A percentile compares a stretch with the other conserved stretches of the same genome.
Conservation (phyloP, 2,888 invertebrate genomes). For the Crioceris asparagi region DNA sequence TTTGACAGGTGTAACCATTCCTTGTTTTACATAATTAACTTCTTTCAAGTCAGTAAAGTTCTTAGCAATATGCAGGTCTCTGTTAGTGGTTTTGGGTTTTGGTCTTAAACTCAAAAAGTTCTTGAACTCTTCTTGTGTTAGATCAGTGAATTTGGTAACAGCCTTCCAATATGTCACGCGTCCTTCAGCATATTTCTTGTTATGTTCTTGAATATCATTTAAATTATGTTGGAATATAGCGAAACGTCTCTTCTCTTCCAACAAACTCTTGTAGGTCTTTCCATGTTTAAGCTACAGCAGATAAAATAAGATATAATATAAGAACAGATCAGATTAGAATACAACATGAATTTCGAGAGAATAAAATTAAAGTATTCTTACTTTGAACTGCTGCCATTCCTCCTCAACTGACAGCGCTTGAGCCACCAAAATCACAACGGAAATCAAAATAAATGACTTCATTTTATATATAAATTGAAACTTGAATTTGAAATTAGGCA, state of each 20-base stretch:
- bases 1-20: neutral
- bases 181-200: neutral
- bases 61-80: no score
- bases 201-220: neutral
- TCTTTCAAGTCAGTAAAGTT: no score
- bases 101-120: neutral
- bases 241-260: neutral
- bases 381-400: constrained; percentile 2
- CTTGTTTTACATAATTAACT: neutral
- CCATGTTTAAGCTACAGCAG: neutral
- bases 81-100: no score
- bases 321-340: no score
- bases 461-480: neutral
- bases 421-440: constrained; percentile 1
- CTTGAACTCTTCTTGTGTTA: neutral
- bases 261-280: neutral
- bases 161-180: neutral
- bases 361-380: no score
- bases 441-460: neutral
- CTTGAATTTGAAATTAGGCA: no score
- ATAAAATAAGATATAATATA: no score
- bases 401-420: neutral
- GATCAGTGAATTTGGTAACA: neutral
- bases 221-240: neutral
- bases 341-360: no score